phyloP scores from a whole-genome alignment of 2,113 vertebrate genomes.

The Merops nubicus region DNA sequence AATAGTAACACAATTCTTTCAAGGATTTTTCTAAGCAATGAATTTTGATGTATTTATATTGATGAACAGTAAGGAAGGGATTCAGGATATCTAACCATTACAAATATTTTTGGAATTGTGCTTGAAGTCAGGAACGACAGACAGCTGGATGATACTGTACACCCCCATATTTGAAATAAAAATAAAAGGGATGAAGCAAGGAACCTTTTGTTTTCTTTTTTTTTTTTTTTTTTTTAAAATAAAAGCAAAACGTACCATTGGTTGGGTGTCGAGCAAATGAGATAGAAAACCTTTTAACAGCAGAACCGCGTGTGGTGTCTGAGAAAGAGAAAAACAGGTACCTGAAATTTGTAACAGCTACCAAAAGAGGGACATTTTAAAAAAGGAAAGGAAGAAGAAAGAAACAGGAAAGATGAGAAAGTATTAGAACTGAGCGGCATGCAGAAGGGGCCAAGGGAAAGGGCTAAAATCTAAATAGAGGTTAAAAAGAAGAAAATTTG shows the following conservation, averaged over 20 bases:
- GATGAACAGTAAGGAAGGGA: slow-evolving; percentile 58
- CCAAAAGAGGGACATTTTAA: slow-evolving; percentile 80
- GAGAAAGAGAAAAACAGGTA: slow-evolving; percentile 96
- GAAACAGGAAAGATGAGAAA: slow-evolving; percentile 58
- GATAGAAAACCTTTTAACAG: slow-evolving; percentile 98
- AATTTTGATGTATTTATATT: slow-evolving; percentile 48
- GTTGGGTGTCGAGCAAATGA: slow-evolving; percentile 97
- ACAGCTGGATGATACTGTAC: slow-evolving; percentile 72
- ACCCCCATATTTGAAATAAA: slow-evolving; percentile 74
- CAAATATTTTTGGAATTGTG: slow-evolving; percentile 58
- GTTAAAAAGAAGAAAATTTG: slow-evolving; percentile 73
- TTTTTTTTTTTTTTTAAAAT: slow-evolving; percentile 80
- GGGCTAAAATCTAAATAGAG: slow-evolving; percentile 63
- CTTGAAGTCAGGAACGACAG: slow-evolving; percentile 64
- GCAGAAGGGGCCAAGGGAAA: slow-evolving; percentile 72
- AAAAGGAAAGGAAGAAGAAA: slow-evolving; percentile 70
- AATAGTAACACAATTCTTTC: slow-evolving; percentile 1
- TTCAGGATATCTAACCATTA: slow-evolving; percentile 48
- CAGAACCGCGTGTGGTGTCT: slow-evolving; percentile 93
- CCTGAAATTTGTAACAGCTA: slow-evolving; percentile 91
- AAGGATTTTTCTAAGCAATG: slow-evolving; percentile 31
- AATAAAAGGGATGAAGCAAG: slow-evolving; percentile 79
- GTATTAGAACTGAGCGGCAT: slow-evolving; percentile 78
- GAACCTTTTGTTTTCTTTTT: slow-evolving; percentile 76
- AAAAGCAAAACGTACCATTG: slow-evolving; percentile 96